Conservation (phyloP, 2,113 vertebrate genomes). For the Catharus bicknelli region DNA sequence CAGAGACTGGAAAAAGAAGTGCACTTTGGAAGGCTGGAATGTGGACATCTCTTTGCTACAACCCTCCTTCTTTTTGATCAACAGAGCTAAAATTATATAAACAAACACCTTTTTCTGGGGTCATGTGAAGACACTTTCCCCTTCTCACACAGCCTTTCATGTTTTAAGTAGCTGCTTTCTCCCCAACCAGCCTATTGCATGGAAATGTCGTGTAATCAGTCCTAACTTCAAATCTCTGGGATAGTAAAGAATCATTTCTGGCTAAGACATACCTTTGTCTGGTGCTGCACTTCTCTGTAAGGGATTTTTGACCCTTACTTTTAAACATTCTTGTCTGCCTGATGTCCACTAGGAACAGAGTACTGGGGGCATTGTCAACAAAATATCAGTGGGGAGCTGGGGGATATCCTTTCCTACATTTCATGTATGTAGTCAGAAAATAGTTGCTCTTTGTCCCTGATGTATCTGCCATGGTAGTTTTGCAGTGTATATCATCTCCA, state of each 20-base stretch:
- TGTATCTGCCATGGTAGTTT: background rate
- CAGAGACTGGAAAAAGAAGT: background rate
- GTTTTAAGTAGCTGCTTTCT: background rate
- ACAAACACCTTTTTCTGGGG: background rate
- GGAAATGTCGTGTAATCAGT: background rate
- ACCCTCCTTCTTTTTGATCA: background rate
- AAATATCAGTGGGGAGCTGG: background rate
- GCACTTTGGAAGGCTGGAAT: background rate
- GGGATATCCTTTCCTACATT: background rate
- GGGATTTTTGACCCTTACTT: background rate
- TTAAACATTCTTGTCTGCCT: background rate
- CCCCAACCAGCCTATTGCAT: background rate
- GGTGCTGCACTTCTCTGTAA: background rate
- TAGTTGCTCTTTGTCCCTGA: background rate
- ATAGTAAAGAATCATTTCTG: background rate
- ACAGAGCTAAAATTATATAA: background rate
- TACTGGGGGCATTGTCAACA: background rate
- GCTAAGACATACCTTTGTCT: background rate
- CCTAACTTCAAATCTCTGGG: background rate
- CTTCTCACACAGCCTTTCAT: background rate
- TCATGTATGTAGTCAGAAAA: background rate
- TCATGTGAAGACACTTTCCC: background rate
- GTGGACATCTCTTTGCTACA: background rate
- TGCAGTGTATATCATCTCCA: background rate
- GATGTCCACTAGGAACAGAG: background rate